A percentile compares a stretch with the other conserved stretches of the same genome.
These are phyloP conservation scores for Lasioglossum morio DNA, from an alignment of 2,888 invertebrate species.

Conservation along the genomic window DNA sequence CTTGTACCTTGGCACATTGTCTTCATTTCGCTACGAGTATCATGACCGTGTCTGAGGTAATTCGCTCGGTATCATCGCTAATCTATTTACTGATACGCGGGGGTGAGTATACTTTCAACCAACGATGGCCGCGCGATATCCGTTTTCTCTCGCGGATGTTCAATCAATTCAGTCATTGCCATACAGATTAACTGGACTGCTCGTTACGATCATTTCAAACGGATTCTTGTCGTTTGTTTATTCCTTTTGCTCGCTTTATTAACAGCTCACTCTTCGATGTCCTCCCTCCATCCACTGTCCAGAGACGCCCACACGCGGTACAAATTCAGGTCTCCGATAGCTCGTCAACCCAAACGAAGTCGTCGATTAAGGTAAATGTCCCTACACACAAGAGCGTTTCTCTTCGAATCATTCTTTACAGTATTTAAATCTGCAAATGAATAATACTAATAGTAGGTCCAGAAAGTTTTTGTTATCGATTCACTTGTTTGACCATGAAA, in stretches of 20 bases:
- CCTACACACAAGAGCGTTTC: background rate
- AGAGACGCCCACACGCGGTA: constrained; percentile 56
- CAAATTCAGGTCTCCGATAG: constrained; percentile 16
- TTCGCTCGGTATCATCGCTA: background rate
- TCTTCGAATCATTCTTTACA: background rate
- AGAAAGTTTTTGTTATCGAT: background rate
- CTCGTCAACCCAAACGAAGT: constrained; percentile 15
- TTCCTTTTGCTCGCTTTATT: background rate
- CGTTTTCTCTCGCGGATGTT: background rate
- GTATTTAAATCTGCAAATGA: background rate
- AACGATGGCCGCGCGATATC: background rate
- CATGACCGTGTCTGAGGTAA: constrained; percentile 32
- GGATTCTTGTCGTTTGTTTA: too few relatives aligned
- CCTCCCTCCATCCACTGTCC: constrained; percentile 52
- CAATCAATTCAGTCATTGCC: constrained; percentile 13
- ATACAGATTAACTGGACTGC: background rate
- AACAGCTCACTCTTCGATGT: background rate
- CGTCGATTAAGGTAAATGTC: background rate
- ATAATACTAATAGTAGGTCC: background rate
- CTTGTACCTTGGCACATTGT: constrained; percentile 62
- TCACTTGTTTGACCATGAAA: background rate
- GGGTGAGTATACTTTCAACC: constrained; percentile 21
- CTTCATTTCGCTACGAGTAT: constrained; percentile 26
- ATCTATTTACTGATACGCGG: constrained; percentile 16
- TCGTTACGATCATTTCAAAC: background rate